These are phyloP conservation scores for Alca torda DNA, from an alignment of 2,797 vertebrate genomes.

Conservation along the genomic window DNA sequence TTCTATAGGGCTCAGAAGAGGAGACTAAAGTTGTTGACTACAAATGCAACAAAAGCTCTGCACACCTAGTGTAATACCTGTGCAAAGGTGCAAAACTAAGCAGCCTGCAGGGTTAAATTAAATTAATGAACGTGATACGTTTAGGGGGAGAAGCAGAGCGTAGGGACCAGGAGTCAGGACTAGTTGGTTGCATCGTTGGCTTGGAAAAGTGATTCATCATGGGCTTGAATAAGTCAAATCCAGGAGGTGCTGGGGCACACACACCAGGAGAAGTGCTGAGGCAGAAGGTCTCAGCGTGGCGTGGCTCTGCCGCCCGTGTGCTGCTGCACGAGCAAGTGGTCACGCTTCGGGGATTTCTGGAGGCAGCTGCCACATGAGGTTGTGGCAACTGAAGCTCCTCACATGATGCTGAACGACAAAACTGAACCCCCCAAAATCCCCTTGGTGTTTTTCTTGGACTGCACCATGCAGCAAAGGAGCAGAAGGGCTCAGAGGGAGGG, in stretches of 20 bases:
- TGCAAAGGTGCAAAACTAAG: background rate
- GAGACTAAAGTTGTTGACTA: background rate
- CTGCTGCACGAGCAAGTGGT: rapidly evolving
- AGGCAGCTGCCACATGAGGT: background rate
- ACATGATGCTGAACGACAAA: background rate
- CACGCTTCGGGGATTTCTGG: background rate
- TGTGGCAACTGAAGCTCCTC: background rate
- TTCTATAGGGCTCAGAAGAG: background rate
- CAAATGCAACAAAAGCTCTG: background rate
- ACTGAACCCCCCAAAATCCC: background rate
- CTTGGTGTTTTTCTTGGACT: background rate
- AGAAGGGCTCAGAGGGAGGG: background rate
- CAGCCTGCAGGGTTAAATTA: background rate
- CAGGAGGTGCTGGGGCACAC: background rate
- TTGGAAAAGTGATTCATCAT: background rate
- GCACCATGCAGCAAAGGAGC: background rate
- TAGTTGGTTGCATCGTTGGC: background rate
- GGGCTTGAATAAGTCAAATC: background rate
- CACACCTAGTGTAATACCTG: background rate
- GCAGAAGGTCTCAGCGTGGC: rapidly evolving
- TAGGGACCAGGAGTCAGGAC: background rate
- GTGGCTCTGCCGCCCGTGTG: rapidly evolving
- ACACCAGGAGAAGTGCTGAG: background rate
- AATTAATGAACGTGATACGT: background rate
- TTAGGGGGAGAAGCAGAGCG: background rate